These are phyloP conservation scores for Brachionus sp. DNA, from an alignment of 1,140 invertebrate species.

Conservation along the genomic window DNA sequence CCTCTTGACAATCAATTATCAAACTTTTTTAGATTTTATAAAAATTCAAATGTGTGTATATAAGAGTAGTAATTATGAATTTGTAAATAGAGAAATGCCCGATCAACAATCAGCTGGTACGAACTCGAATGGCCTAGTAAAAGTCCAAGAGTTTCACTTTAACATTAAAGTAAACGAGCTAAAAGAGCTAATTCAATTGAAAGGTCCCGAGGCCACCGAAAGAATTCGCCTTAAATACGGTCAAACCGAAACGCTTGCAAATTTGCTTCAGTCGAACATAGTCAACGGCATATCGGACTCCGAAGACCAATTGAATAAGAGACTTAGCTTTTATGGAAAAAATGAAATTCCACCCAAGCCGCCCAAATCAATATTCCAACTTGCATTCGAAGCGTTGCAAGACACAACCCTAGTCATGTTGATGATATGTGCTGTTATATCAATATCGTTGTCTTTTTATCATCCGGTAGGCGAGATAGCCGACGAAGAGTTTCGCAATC, in stretches of 20 bases:
- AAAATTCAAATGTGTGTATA: constrained; percentile 15
- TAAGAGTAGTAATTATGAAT: background rate
- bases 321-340: constrained; percentile 88
- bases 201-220: background rate
- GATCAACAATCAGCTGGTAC: background rate
- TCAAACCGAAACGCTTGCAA: background rate
- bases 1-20: background rate
- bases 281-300: constrained; percentile 76
- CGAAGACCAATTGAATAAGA: constrained; percentile 79
- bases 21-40: background rate
- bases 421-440: constrained; percentile 58
- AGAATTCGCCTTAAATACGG: constrained; percentile 6
- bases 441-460: constrained; percentile 59
- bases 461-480: constrained; percentile 7
- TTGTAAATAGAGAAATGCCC: constrained; percentile 5
- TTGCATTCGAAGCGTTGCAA: constrained; percentile 98
- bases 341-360: too few species aligned
- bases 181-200: constrained; percentile 10
- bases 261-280: background rate
- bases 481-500: constrained; percentile 6
- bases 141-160: background rate
- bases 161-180: background rate
- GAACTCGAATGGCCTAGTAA: background rate
- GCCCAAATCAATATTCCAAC: constrained; percentile 95
- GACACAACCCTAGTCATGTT: constrained; percentile 95